Percentiles rank a stretch among this genome's conserved stretches.
These are phyloP conservation scores for Didymodactylos carnosus DNA, from an alignment of 2,888 invertebrate species.

Conservation along the genomic window DNA sequence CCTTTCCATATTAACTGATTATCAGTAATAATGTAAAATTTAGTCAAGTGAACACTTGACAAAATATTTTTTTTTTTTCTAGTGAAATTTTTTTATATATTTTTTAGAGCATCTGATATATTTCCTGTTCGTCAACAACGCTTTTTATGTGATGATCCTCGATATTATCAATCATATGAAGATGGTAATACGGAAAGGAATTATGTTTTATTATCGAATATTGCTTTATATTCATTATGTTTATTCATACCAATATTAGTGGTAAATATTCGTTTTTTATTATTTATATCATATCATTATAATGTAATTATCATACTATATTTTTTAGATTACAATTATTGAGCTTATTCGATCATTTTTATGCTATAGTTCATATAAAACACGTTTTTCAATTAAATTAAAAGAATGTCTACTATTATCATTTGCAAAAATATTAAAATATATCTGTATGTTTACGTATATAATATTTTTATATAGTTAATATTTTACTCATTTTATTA, in stretches of 20 bases:
- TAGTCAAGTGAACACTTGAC: no score
- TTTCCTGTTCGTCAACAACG: constrained; percentile 1
- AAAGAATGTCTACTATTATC: neutral
- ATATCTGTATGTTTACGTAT: neutral
- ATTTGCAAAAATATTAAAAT: neutral
- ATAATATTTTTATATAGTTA: no score
- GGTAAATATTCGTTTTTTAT: neutral
- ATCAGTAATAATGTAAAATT: no score
- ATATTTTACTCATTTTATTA: no score
- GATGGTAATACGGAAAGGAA: neutral
- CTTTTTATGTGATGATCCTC: neutral
- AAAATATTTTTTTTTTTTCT: neutral
- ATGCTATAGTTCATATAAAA: neutral
- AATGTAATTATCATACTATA: neutral
- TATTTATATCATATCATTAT: no score
- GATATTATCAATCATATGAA: neutral
- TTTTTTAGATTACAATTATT: neutral
- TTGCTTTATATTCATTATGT: neutral
- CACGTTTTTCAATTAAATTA: neutral
- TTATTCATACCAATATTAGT: neutral
- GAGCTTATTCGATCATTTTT: neutral
- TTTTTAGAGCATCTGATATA: neutral
- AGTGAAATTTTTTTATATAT: neutral
- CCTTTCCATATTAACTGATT: no score
- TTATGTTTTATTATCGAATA: neutral